These are phyloP conservation scores for Enteromius anoplus DNA, from an alignment of 2,797 vertebrate species.

Conservation along the genomic window DNA sequence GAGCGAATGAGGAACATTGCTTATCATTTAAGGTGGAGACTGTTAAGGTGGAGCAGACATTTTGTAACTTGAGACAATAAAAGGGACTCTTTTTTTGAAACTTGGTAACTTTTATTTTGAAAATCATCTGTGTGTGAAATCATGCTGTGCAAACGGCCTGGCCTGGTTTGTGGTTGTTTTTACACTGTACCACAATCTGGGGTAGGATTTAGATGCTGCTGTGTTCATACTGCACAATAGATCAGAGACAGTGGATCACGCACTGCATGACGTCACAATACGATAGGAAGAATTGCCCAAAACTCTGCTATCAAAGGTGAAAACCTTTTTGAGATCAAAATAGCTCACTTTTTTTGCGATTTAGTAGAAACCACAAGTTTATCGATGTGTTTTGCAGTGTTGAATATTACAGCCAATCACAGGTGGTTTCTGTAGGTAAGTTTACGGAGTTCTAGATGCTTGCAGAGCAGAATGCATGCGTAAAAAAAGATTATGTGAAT, in stretches of 20 bases:
- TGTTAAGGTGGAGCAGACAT: conserved; percentile 58
- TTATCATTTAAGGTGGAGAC: conserved; percentile 60
- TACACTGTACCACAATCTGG: background rate
- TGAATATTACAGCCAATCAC: too few relatives aligned
- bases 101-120: background rate
- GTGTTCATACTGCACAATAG: background rate
- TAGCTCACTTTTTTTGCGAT: too few relatives aligned
- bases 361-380: too few relatives aligned
- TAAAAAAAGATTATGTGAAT: too few relatives aligned
- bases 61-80: background rate
- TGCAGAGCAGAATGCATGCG: too few relatives aligned
- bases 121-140: too few relatives aligned
- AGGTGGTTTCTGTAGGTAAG: too few relatives aligned
- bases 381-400: too few relatives aligned
- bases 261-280: background rate
- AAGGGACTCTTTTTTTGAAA: background rate
- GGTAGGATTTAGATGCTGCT: background rate
- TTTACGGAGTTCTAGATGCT: too few relatives aligned
- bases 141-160: too few relatives aligned
- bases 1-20: conserved; percentile 44
- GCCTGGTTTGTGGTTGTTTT: background rate
- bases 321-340: too few relatives aligned
- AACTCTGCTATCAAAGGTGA: background rate
- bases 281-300: background rate
- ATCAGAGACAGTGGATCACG: background rate